A percentile compares a stretch with the other conserved stretches of the same genome.
Evolutionary conservation across 2,113 vertebrate species (phyloP).

Genomic region (Apteryx owenii): DNA sequence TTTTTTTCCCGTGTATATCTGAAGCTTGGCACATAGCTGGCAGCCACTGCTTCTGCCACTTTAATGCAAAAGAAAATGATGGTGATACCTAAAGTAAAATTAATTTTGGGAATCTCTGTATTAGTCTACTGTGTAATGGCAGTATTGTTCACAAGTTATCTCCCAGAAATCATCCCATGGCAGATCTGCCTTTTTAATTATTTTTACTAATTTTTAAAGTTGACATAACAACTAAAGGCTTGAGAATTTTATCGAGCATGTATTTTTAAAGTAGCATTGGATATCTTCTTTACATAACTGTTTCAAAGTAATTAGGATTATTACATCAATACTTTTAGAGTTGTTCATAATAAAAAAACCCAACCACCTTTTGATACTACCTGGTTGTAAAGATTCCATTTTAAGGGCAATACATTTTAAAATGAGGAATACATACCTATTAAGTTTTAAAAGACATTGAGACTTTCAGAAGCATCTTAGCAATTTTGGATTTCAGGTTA

Average conservation of each 20-base stretch:
- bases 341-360: background rate
- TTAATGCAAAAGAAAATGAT: background rate
- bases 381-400: background rate
- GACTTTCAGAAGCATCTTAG: background rate
- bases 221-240: background rate
- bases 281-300: background rate
- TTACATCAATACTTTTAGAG: background rate
- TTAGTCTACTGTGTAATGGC: constrained; percentile 4
- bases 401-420: background rate
- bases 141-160: constrained; percentile 30
- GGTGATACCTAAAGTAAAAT: background rate
- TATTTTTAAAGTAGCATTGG: background rate
- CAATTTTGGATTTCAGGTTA: background rate
- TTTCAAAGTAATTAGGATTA: background rate
- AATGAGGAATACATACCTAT: background rate
- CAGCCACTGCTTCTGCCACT: background rate
- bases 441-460: background rate
- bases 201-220: background rate
- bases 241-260: background rate
- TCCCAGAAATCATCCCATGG: constrained; percentile 33
- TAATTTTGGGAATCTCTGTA: background rate
- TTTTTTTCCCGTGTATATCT: background rate
- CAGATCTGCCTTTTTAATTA: background rate
- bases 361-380: background rate
- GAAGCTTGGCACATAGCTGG: background rate